phyloP scores from a whole-genome alignment of 2,888 invertebrate species.

The Spisula solida region DNA sequence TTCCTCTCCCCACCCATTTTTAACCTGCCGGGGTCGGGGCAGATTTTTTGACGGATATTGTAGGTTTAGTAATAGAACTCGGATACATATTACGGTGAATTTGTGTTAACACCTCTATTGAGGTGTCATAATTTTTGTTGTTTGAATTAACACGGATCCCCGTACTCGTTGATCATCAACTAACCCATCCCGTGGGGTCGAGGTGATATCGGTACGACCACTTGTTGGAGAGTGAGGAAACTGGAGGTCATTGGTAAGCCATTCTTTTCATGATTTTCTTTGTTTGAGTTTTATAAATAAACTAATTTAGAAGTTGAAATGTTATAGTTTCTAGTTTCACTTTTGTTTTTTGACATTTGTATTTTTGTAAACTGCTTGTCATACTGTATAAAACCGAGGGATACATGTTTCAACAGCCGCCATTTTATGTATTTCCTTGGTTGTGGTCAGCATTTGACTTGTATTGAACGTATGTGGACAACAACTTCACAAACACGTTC shows the following conservation, averaged over 20 bases:
- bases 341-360: conserved; percentile 23
- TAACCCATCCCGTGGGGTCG: conserved; percentile 69
- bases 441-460: not conserved
- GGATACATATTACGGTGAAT: not conserved
- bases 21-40: conserved; percentile 76
- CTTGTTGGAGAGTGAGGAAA: conserved; percentile 37
- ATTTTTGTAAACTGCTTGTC: conserved; percentile 4
- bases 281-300: not conserved
- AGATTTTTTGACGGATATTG: conserved; percentile 31
- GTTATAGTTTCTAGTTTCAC: conserved; percentile 32
- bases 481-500: not conserved
- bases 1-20: conserved; percentile 81
- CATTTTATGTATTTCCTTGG: conserved; percentile 7
- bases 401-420: conserved; percentile 1
- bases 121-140: not conserved
- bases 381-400: not conserved
- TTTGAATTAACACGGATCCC: conserved; percentile 29
- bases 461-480: not conserved
- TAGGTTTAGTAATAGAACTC: not conserved
- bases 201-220: conserved; percentile 54
- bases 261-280: not conserved
- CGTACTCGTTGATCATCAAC: conserved; percentile 48
- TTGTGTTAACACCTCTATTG: not conserved
- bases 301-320: not conserved
- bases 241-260: conserved; percentile 14